Base-by-base conservation (phyloP, 2,797 vertebrate species). In the Acanthornis magna region DNA sequence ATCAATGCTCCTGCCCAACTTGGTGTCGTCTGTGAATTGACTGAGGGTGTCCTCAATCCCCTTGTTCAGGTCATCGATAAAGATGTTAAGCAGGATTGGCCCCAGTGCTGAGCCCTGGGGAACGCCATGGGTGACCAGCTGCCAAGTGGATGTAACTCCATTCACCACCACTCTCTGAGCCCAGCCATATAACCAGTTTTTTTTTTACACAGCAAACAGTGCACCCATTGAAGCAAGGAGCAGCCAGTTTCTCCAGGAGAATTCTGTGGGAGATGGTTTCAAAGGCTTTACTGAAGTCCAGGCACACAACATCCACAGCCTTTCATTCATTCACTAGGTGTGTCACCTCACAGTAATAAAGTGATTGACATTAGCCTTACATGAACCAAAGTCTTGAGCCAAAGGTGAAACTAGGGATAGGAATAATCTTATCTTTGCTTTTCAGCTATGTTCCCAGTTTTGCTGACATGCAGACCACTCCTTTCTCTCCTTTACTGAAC, bases 371-470 rank as follows among this genome's bases (percentile, higher is more conserved):
- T 76, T 63, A 95, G 60, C 34, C 47, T 89, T 90, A 57, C 14
- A 89, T 34, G 58, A 94, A 54, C 48, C 27, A 36, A 85, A 91
- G 70, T 55, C 51, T 40, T 76, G 75, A 94, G 71, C 45, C 76
- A 82, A 72, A 85, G 30, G 57, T 92, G 34, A 92, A 88, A 85
- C 50, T 26, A 83, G 47, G 42, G 50, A 84, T 47, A 78, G 0
- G 3, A 91, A 86, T 40, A 81, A 68, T 27, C 18, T 89, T 27
- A 78, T 88, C 43, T 93, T 45, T 85, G 75, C 43, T 87, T 93
- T 91, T 19, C 78, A 84, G 36, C 47, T 70, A 53, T 26, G 22
- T 63, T 85, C 25, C 42, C 19, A 53, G 36, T 62, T 93, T 51
- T 89, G 65, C 32, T 63, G 70, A 74, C 29, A 36, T 23, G 4